These are phyloP conservation scores for Clytia hemisphaerica DNA, from an alignment of 30 jellyfish, hydroid and myxozoan genomes.

Conservation along the genomic window DNA sequence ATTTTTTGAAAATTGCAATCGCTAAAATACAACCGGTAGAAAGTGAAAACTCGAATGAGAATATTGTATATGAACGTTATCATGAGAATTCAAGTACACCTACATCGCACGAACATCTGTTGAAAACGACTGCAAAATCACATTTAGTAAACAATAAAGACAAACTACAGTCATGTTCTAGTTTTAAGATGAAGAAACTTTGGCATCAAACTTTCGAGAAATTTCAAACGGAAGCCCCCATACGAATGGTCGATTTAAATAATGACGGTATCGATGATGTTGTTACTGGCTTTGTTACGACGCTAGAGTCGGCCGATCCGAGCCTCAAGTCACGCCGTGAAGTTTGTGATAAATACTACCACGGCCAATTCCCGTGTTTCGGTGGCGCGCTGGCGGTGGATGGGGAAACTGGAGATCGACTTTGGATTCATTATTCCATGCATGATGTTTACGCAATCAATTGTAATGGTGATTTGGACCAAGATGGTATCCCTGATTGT, in stretches of 20 bases:
- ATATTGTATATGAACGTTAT: background rate
- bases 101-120: constrained; percentile 5
- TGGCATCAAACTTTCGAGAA: constrained; percentile 67
- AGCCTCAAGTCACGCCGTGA: background rate
- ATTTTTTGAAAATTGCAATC: constrained; percentile 18
- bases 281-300: constrained; percentile 67
- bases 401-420: constrained; percentile 65
- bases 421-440: constrained; percentile 56
- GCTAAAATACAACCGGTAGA: constrained; percentile 3
- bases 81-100: too few relatives aligned
- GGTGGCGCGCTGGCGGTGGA: constrained; percentile 78
- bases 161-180: constrained; percentile 38
- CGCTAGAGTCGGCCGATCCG: constrained; percentile 51
- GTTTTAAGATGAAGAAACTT: constrained; percentile 28
- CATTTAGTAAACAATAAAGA: background rate
- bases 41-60: background rate
- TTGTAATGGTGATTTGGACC: constrained; percentile 72
- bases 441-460: constrained; percentile 63
- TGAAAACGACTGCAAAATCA: background rate
- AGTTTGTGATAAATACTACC: constrained; percentile 45
- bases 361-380: constrained; percentile 47
- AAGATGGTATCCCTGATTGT: constrained; percentile 81
- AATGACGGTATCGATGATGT: constrained; percentile 67
- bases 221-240: constrained; percentile 67
- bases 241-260: constrained; percentile 57